phyloP scores from a whole-genome alignment of 2,797 vertebrate genomes.

The Harpagifer antarcticus region DNA sequence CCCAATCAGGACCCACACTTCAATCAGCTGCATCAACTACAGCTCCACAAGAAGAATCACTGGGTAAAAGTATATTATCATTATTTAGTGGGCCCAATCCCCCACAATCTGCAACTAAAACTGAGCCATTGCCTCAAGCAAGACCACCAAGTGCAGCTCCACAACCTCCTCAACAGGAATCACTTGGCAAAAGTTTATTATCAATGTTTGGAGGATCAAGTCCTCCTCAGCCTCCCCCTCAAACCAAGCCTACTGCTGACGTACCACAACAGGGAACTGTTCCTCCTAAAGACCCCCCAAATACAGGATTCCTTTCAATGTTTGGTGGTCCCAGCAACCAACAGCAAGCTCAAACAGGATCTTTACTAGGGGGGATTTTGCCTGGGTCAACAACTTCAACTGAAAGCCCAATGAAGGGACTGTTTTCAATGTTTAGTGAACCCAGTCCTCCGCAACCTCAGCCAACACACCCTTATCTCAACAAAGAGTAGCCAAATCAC shows the following conservation, averaged over 20 bases:
- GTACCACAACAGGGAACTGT: conserved; percentile 47
- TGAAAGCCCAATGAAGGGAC: conserved; percentile 77
- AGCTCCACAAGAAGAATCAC: conserved; percentile 70
- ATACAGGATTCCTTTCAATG: conserved; percentile 79
- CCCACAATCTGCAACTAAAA: conserved; percentile 61
- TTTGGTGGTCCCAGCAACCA: conserved; percentile 73
- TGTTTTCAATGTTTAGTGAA: conserved; percentile 76
- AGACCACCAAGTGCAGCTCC: conserved; percentile 43
- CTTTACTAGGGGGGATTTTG: conserved; percentile 77
- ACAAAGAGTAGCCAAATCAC: conserved; percentile 49
- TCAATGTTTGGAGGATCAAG: conserved; percentile 86
- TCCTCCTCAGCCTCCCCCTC: conserved; percentile 50
- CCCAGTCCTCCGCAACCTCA: conserved; percentile 61
- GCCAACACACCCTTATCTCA: conserved; percentile 46
- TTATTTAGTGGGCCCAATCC: conserved; percentile 70
- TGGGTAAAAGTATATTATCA: conserved; percentile 77
- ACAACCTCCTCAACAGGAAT: conserved; percentile 72
- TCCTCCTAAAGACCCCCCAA: conserved; percentile 78
- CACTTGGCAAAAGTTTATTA: conserved; percentile 83
- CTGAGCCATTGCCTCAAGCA: conserved; percentile 47
- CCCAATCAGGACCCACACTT: conserved; percentile 56
- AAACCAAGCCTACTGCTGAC: conserved; percentile 61
- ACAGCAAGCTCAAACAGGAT: conserved; percentile 71
- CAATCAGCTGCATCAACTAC: conserved; percentile 46
- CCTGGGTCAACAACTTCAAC: conserved; percentile 74